Evolutionary conservation across 2,888 invertebrate genomes (phyloP), one percentile per base, ranked within the genome.

Genomic region (Phyllotreta striolata): DNA sequence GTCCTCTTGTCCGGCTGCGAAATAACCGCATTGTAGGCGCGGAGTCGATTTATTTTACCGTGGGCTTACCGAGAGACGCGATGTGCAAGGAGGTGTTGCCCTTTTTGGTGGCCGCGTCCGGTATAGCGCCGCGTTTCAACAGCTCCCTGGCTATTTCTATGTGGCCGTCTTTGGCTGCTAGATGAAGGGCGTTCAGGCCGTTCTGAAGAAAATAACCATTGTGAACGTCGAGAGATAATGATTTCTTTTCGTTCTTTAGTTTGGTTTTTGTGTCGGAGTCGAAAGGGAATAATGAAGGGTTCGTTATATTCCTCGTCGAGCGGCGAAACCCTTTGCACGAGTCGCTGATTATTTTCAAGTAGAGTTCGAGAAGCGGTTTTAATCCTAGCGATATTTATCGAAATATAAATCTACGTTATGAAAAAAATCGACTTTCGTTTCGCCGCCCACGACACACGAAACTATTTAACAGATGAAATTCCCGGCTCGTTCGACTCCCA

Each of bases 131-230:
- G 70, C 96, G 87, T 77, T 91, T 91, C 66, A 99, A 84, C 64
- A 98, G 85, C 81, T 97, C 97, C 71, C 89, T 88, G 44, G 97
- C 98, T 68, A 99, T 95, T 72, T 93, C 90, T 67, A 94, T 88
- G 83, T 97, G 98, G 13, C 98, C 98, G 86, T 98, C 98, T 84
- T 98, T 98, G 63, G 98, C 94, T 52, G 98, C 96, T 79, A 98
- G 86, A 83, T 98, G 98, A 72, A 98, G 86, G 41, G 98, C 98
- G 81, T 98, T 99, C 74, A 99, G 85, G 63, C 98, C 98, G 83
- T 98, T 98, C 94, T 96, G 85, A 24, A 85, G 84, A 63, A 63
- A 67, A 37, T 63, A 61, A 70, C 56, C 63, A 55, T 49, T 44
- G n/a, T n/a, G 24, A 24, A 68, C 39, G 3, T 35, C 13, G 35